These are phyloP conservation scores for Rhinella marina DNA, from an alignment of 2,797 vertebrate genomes.

Conservation along the genomic window DNA sequence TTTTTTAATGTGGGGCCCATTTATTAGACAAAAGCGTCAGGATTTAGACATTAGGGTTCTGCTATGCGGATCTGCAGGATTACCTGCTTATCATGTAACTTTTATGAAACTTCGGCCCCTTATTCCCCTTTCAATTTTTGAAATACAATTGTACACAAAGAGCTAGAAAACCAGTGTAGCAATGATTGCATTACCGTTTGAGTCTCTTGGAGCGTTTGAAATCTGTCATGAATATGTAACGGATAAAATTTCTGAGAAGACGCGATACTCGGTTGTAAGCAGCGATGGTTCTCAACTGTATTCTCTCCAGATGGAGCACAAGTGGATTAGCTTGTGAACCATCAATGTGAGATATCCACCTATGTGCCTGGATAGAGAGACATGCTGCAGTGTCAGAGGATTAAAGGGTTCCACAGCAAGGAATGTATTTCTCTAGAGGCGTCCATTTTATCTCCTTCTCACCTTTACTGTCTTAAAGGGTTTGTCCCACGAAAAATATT, in stretches of 20 bases:
- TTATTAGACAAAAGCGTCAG: background rate
- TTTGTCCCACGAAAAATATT: no score
- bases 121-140: slow-evolving; percentile 52
- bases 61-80: background rate
- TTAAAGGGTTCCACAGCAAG: background rate
- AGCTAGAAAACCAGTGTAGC: slow-evolving; percentile 26
- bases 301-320: slow-evolving; percentile 21
- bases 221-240: slow-evolving; percentile 33
- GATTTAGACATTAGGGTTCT: background rate
- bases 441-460: no score
- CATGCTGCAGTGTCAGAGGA: background rate
- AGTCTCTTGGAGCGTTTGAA: slow-evolving; percentile 12
- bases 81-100: slow-evolving; percentile 34
- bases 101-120: slow-evolving; percentile 44
- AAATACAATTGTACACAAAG: slow-evolving; percentile 44
- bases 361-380: background rate
- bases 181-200: slow-evolving; percentile 27
- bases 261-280: background rate
- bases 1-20: background rate
- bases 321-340: slow-evolving; percentile 7
- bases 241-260: background rate
- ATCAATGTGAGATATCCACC: slow-evolving; percentile 6
- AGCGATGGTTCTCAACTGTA: background rate
- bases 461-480: no score
- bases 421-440: no score